Evolutionary conservation across 2,113 vertebrate genomes (phyloP), one percentile per base, ranked within the genome.

Genomic region (Thymallus thymallus): DNA sequence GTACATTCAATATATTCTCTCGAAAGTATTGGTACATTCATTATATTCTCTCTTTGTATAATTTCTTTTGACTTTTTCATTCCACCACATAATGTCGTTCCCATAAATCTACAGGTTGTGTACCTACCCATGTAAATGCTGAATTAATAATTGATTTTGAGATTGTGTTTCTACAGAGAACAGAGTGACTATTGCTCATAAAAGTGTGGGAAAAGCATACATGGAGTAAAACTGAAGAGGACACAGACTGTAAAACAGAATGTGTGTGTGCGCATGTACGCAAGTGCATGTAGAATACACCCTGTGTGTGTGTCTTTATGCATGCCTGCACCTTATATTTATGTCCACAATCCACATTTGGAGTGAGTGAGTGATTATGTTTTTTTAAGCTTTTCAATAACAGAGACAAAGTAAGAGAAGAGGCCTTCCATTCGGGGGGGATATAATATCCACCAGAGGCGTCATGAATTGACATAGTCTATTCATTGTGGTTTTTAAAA

Each of bases 361-460:
- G 45, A 68, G 72, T 76, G 73, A 72, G 61, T 68, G 71, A 81
- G 65, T 26, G 69, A 79, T 35, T 60, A 78, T 79, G 46, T 67
- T 73, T 76, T 78, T 82, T 82, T 76, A 65, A 72, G 72, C 22
- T 60, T 67, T 66, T 66, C 29, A 66, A 32, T 66, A 66, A 66
- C 61, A 73, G 35, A 80, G 68, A 78, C 68, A 71, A 80, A 85
- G 72, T 22, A 4, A 5, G 26, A 0, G 62, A 32, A 16, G 60
- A 72, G 74, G 67, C 81, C 77, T 82, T 68, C 81, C 77, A 80
- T 68, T 71, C 32, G 62, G 66, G 22, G 22, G 65, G 81, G 76
- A 68, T 26, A 65, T 84, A 58, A 45, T 29, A 9, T 48, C 12
- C 73, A 71, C 71, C 26, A 26, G 26, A 26, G 26, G 26, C 71